Evolutionary conservation across 2,888 invertebrate genomes (phyloP), one percentile per base, ranked within the genome.

Genomic region (Yponomeuta evonymella): DNA sequence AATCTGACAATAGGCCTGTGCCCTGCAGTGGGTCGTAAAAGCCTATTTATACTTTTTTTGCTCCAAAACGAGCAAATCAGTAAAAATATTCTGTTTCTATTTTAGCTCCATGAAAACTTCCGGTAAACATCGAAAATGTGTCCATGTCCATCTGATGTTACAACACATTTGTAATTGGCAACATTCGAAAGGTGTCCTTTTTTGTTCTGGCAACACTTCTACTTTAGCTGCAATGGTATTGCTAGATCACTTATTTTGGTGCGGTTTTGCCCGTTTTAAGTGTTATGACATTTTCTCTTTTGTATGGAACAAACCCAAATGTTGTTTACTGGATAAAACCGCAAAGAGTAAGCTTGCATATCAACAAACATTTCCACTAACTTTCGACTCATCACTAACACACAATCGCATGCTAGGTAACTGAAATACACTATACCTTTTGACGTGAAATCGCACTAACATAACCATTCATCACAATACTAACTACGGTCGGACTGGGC

Each of bases 361-460:
- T 70, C 70, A 69, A 65, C 70, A 33, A 67, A 73, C 68, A 48
- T 69, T 73, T 66, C 74, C 81, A 88, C 90, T 90, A 90, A 92
- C 36, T 89, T 89, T 90, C 90, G 90, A 89, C 91, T 91, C 91
- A 86, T 89, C 90, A 88, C 90, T 91, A 91, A 92, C 87, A 83
- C 80, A 75, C 76, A 79, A 81, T 83, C 86, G 85, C 84, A 73
- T 74, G 81, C 84, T 81, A 63, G 65, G 71, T 30, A 10, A 67
- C 72, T 67, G 36, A 36, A 36, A 43, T 8, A 43, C 43, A 70
- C 63, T 65, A 69, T 70, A 69, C 69, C 33, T 30, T 62, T 70
- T 64, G 48, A 43, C 23, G 11, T 58, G 8, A n/a, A 63, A 68
- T n/a, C 43, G 48, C 23, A 33, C 36, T 64, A 70, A 48, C 36